Evolutionary conservation across 2,113 vertebrate genomes (phyloP), one percentile per base, ranked within the genome.

Genomic region (Peromyscus leucopus): DNA sequence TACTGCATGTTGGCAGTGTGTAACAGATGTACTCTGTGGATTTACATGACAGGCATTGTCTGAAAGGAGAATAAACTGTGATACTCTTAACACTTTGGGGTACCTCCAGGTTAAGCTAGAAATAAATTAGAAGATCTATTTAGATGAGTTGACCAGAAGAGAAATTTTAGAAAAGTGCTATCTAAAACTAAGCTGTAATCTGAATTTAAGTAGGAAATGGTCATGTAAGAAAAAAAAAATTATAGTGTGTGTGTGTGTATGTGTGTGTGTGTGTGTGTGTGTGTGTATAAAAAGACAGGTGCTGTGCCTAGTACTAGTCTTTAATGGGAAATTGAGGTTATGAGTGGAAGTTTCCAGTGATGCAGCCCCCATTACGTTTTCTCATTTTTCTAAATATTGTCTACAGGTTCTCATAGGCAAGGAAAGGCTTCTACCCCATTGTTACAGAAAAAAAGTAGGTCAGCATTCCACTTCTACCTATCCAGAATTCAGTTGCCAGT

Each of bases 101-200:
- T 33, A 15, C 55, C 22, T 26, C 12, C 1, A n/a, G 76, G 33
- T 59, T 36, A 57, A 85, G 61, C 85, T 0, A 89, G 71, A 87
- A 89, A 86, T 79, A 67, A 67, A 90, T 57, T 61, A 61, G 80
- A 69, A 39, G 26, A 13, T 75, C 71, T 76, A 1, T 46, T 63
- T 86, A 92, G 15, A 46, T 86, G 83, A 12, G 17, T 55, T 86
- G 83, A 12, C 51, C 55, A 74, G 42, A n/a, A 89, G 63, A 91
- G 59, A 51, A 57, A 59, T 78, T 96, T 85, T 93, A 39, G 72
- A 89, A 89, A 74, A 76, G 51, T 33, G 57, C 85, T 93, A 69
- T 51, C 88, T 74, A 72, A 82, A 69, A 65, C 85, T 69, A 82
- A 85, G 46, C 46, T 78, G 28, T 72, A 67, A 90, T 91, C 15